Conservation (phyloP, 2,888 invertebrate genomes). For the Drosophila limbata region DNA sequence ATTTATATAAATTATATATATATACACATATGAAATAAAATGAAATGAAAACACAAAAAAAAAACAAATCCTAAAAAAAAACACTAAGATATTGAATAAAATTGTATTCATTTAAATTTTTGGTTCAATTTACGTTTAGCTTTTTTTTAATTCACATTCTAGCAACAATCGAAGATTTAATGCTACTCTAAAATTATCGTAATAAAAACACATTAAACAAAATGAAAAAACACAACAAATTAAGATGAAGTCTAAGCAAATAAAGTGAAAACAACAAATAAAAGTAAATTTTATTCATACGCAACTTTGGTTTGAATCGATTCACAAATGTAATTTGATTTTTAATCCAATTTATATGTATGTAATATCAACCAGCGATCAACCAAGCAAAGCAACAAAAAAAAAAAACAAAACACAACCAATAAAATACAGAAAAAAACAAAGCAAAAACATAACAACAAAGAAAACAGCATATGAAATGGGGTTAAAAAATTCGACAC, state of each 20-base stretch:
- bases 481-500: conserved; percentile 38
- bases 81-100: conserved; percentile 52
- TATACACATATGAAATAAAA: conserved; percentile 42
- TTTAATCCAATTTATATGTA: conserved; percentile 32
- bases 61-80: conserved; percentile 41
- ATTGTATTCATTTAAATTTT: conserved; percentile 58
- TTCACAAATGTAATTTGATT: conserved; percentile 49
- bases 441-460: conserved; percentile 9
- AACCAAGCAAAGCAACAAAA: conserved; percentile 55
- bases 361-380: conserved; percentile 49
- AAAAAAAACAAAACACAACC: conserved; percentile 16
- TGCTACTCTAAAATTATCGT: conserved; percentile 65
- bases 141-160: conserved; percentile 50
- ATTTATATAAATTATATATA: conserved; percentile 76
- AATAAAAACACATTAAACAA: conserved; percentile 39
- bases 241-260: conserved; percentile 43
- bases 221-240: conserved; percentile 9
- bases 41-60: conserved; percentile 43
- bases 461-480: conserved; percentile 32
- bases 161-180: conserved; percentile 79
- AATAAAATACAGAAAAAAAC: conserved; percentile 22
- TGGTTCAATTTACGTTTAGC: conserved; percentile 58
- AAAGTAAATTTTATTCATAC: conserved; percentile 52
- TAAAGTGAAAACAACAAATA: conserved; percentile 37
- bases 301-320: conserved; percentile 56